Evolutionary conservation across 2,113 vertebrate genomes (phyloP).

Genomic region (Petaurus breviceps): DNA sequence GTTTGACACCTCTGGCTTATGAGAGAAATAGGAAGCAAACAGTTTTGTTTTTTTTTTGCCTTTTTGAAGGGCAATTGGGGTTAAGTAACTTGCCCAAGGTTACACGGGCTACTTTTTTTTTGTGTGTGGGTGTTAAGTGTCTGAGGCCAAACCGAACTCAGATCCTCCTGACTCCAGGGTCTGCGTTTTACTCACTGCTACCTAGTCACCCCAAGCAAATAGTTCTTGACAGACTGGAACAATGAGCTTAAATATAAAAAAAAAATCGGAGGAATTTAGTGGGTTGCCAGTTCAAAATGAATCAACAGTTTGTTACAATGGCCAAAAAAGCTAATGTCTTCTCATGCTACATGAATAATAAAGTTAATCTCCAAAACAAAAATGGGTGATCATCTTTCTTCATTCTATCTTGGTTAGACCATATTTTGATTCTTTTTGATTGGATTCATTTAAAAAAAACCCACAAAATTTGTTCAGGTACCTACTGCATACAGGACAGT

Average conservation of each 20-base stretch:
- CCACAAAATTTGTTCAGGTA: neutral
- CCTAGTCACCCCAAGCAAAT: no score
- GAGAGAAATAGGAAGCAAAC: neutral
- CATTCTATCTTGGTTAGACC: neutral
- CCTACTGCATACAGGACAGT: neutral
- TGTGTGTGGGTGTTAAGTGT: no score
- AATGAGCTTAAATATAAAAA: neutral
- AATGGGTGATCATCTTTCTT: neutral
- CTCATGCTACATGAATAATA: no score
- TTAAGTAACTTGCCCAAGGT: no score
- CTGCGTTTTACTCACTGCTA: no score
- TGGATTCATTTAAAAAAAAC: neutral
- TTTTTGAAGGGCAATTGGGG: no score
- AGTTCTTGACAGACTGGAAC: neutral
- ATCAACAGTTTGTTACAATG: neutral
- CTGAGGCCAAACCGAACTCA: no score
- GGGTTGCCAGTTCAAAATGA: neutral
- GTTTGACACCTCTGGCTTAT: neutral
- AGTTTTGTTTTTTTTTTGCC: no score
- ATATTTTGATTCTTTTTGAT: neutral
- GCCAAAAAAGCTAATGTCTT: neutral
- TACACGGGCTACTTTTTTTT: no score
- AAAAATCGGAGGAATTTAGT: neutral
- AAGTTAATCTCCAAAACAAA: neutral
- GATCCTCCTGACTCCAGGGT: no score